Conservation (phyloP, 2,888 invertebrate species). For the Mamestra brassicae region DNA sequence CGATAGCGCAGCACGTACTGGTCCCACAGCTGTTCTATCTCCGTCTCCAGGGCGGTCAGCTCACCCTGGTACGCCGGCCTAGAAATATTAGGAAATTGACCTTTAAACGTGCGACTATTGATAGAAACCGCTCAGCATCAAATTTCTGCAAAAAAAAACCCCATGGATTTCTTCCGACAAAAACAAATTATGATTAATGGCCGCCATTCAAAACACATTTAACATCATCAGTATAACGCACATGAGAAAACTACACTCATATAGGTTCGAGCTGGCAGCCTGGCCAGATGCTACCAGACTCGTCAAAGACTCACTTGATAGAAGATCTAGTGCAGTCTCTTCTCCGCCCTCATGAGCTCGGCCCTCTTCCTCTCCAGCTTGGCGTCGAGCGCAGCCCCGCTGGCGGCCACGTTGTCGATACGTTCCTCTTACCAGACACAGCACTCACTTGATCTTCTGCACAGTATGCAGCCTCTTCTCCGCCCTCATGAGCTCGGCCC, state of each 20-base stretch:
- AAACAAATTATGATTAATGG: no score
- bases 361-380: constrained; percentile 97
- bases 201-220: no score
- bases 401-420: constrained; percentile 88
- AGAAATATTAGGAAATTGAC: not conserved
- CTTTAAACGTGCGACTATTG: no score
- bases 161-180: no score
- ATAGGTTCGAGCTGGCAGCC: no score
- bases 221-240: no score
- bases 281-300: no score
- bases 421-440: not conserved
- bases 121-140: no score
- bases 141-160: no score
- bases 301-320: no score
- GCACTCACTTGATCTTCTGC: constrained; percentile 96
- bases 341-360: constrained; percentile 98
- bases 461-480: constrained; percentile 98
- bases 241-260: no score
- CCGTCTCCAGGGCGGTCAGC: constrained; percentile 96
- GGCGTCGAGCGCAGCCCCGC: constrained; percentile 96
- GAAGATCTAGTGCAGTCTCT: constrained; percentile 92
- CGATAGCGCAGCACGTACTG: constrained; percentile 97
- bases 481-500: constrained; percentile 97
- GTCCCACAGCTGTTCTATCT: constrained; percentile 95
- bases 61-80: constrained; percentile 99